These are phyloP conservation scores for Corydoras maculifer DNA, from an alignment of 2,113 vertebrate genomes.

Conservation along the genomic window DNA sequence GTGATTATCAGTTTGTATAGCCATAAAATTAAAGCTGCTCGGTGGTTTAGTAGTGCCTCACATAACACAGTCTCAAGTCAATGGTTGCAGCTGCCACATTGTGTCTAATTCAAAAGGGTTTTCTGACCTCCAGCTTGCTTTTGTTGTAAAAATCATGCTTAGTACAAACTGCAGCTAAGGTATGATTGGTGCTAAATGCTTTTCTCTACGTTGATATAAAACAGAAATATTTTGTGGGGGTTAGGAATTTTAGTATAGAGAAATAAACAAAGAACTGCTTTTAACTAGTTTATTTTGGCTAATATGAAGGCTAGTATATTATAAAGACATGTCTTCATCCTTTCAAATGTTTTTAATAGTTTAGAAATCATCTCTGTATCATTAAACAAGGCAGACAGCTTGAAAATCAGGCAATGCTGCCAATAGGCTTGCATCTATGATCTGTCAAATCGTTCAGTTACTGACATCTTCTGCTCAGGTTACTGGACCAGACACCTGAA, in stretches of 20 bases:
- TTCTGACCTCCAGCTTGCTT: conserved; percentile 24
- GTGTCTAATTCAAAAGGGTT: conserved; percentile 33
- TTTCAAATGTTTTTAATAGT: not conserved
- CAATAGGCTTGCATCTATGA: conserved; percentile 5
- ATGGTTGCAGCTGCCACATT: conserved; percentile 39
- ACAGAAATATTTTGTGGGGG: too few relatives aligned
- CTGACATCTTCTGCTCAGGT: not conserved
- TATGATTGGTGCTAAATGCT: not conserved
- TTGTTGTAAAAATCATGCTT: conserved; percentile 2
- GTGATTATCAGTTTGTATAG: conserved; percentile 1
- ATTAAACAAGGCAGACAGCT: conserved; percentile 19
- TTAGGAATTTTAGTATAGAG: too few relatives aligned
- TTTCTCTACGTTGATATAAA: not conserved
- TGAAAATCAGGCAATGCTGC: conserved; percentile 6
- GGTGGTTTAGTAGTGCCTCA: conserved; percentile 29
- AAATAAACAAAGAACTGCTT: conserved; percentile 21
- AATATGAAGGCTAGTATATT: too few relatives aligned
- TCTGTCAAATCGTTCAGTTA: conserved; percentile 5
- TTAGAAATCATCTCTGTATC: not conserved
- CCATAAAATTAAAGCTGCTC: conserved; percentile 37
- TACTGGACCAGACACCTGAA: conserved; percentile 1
- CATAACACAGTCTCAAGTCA: conserved; percentile 20
- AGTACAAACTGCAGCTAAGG: conserved; percentile 25
- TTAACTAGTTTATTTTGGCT: too few relatives aligned
- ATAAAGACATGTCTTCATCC: too few relatives aligned